phyloP scores from a whole-genome alignment of 2,797 vertebrate species.

The Cottoperca gobio region DNA sequence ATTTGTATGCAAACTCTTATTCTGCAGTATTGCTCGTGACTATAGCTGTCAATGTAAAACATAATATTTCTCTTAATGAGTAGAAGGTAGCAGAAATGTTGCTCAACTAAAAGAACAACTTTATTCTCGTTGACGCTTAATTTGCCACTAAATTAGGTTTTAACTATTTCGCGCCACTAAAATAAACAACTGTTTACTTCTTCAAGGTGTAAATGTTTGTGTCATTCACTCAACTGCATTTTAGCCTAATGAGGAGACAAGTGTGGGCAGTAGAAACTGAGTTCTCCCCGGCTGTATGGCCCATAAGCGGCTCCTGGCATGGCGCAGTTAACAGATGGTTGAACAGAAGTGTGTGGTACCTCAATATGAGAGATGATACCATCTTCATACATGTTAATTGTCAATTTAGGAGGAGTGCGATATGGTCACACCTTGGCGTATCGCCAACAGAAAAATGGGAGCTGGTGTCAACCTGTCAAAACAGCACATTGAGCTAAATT shows the following conservation, averaged over 20 bases:
- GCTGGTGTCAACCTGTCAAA: conserved; percentile 55
- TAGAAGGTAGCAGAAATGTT: not conserved
- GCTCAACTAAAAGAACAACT: not conserved
- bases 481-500: conserved; percentile 22
- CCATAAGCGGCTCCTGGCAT: conserved; percentile 10
- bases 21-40: not conserved
- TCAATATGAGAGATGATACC: conserved; percentile 44
- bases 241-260: conserved; percentile 30
- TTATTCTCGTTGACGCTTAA: not conserved
- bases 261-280: not conserved
- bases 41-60: not conserved
- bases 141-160: not conserved
- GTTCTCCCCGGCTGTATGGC: not conserved
- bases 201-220: not conserved
- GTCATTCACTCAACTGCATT: not conserved
- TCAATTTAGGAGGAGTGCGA: conserved; percentile 57
- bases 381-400: conserved; percentile 63
- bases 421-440: conserved; percentile 43
- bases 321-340: conserved; percentile 56
- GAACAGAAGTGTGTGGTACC: conserved; percentile 34
- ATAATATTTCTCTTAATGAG: not conserved
- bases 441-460: conserved; percentile 4
- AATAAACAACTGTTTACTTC: not conserved
- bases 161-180: not conserved
- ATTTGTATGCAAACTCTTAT: no score